Conservation (phyloP, 2,888 invertebrate genomes). For the Phaedon cochleariae region DNA sequence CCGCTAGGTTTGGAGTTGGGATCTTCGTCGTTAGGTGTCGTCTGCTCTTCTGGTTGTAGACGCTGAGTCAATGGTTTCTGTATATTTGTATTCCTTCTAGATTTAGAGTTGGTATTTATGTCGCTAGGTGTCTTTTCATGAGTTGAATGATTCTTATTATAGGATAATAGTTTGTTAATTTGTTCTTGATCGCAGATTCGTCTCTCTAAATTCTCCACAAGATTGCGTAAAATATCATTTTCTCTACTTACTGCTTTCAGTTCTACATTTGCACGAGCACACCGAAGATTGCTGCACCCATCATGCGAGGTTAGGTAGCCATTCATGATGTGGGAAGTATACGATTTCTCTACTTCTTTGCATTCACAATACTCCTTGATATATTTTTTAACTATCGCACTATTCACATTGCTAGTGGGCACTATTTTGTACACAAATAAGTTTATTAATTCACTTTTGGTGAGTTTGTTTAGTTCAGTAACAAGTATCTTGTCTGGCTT, state of each 20-base stretch:
- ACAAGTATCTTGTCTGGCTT: slow-evolving; percentile 4
- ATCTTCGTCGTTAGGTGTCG: slow-evolving; percentile 3
- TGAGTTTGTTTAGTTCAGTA: slow-evolving; percentile 7
- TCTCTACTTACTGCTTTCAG: slow-evolving; percentile 11
- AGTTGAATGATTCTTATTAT: neutral
- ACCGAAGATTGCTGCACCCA: slow-evolving; percentile 3
- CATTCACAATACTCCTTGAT: slow-evolving; percentile 1
- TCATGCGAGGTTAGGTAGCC: neutral
- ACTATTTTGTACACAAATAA: slow-evolving; percentile 13
- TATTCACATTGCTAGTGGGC: neutral
- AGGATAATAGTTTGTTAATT: neutral
- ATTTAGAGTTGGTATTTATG: neutral
- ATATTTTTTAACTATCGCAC: neutral
- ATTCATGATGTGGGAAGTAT: neutral
- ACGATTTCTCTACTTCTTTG: neutral
- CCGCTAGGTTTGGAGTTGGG: too few species aligned
- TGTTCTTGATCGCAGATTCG: slow-evolving; percentile 9
- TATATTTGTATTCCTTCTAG: neutral
- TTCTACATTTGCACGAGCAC: neutral
- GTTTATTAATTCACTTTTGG: slow-evolving; percentile 3
- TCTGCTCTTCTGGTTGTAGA: neutral
- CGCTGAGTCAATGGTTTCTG: slow-evolving; percentile 4
- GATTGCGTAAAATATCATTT: neutral
- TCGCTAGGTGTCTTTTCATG: slow-evolving; percentile 10
- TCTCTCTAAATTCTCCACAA: neutral